Evolutionary conservation across 1,140 invertebrate genomes (phyloP).

Genomic region (Drosophila fuyamai): DNA sequence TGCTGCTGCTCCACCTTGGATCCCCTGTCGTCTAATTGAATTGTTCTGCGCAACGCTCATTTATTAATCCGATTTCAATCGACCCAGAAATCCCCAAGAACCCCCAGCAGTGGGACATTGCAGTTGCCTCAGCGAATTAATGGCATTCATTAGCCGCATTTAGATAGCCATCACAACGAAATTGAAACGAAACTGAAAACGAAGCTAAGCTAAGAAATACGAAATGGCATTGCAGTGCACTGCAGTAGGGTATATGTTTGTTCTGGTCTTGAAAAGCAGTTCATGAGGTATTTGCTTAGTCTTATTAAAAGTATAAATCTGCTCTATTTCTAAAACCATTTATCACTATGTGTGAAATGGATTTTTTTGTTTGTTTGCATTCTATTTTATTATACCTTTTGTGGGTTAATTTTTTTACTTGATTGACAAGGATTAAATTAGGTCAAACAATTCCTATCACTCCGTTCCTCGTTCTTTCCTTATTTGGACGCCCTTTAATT

Average conservation of each 20-base stretch:
- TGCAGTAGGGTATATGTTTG: neutral
- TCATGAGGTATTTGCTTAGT: constrained; percentile 1
- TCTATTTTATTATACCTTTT: neutral
- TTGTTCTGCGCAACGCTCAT: constrained; percentile 69
- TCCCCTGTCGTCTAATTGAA: constrained; percentile 65
- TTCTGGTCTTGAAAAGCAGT: neutral
- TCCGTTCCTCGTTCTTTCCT: constrained; percentile 16
- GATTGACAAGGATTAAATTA: constrained; percentile 53
- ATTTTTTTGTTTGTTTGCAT: neutral
- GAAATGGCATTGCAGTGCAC: constrained; percentile 10
- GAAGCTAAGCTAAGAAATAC: constrained; percentile 30
- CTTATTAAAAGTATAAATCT: no score
- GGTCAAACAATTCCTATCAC: constrained; percentile 60
- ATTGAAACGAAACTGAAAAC: constrained; percentile 30
- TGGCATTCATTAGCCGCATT: constrained; percentile 77
- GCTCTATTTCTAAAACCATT: no score
- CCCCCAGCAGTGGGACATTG: constrained; percentile 32
- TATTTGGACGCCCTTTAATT: constrained; percentile 68
- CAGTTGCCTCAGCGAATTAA: constrained; percentile 55
- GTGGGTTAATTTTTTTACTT: neutral
- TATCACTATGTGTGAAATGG: no score
- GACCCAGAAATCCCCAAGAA: constrained; percentile 44
- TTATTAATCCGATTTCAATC: constrained; percentile 83
- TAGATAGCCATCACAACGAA: constrained; percentile 62
- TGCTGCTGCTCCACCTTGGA: constrained; percentile 1